Evolutionary conservation across 2,113 vertebrate species (phyloP), one percentile per base, ranked within the genome.

Genomic region (Micronycteris hirsuta): DNA sequence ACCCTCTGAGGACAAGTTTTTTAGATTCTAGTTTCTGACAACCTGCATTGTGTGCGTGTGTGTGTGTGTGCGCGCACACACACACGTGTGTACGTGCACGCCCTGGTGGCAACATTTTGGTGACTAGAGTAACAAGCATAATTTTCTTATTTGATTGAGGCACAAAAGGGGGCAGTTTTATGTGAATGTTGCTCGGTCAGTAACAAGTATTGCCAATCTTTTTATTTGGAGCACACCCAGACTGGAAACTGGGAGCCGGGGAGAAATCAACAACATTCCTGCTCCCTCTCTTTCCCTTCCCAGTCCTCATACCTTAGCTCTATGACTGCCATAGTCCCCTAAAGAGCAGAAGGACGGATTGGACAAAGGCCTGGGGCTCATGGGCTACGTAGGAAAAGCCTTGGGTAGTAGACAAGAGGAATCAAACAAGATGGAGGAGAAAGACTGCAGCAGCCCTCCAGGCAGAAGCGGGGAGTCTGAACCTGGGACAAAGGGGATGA

Each of bases 111-210:
- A 86, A 49, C 24, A 56, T 84, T 93, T 70, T 56, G 36, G 11
- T 70, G 45, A 38, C n/a, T 41, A 26, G 24, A 47, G 56, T 58
- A 33, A 12, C 65, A 86, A 22, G 24, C 77, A 74, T 74, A 49
- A 49, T 89, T 86, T 77, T 86, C 31, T 86, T 26, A 70, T 45
- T 73, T 93, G 41, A 93, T 33, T 20, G 20, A 93, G 26, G 36
- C 15, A 80, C 2, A 43, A n/a, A 83, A 58, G 28, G 1, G 8
- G 5, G 1, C 3, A 13, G 9, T 41, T 83, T 88, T 68, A 49
- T 77, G 61, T 84, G 73, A 73, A 65, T 17, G 1, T 81, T 86
- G 0, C 68, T 68, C n/a, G 33, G 33, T 63, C 71, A 67, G 47
- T 94, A 73, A 49, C 36, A 73, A 63, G 16, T 38, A 52, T 7